Evolutionary conservation across 35 echinoderm and acorn worm genomes (phyloP).

Genomic region (Ophiothrix spiculata): DNA sequence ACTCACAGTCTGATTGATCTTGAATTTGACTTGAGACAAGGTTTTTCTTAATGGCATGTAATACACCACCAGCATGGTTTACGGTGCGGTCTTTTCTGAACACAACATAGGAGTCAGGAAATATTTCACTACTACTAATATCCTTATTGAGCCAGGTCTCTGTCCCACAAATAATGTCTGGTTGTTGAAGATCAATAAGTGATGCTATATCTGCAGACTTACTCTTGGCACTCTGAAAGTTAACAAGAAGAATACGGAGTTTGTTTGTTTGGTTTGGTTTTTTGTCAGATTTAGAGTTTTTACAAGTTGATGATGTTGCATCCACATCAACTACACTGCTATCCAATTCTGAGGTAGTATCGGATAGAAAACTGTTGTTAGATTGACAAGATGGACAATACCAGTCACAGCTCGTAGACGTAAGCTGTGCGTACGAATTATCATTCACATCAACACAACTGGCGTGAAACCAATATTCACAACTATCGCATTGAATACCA

Average conservation of each 20-base stretch:
- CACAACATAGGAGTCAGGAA: constrained; percentile 20
- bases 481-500: constrained; percentile 21
- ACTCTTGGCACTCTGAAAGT: constrained; percentile 30
- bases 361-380: neutral
- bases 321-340: neutral
- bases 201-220: constrained; percentile 2
- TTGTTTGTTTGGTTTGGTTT: neutral
- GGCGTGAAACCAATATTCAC: neutral
- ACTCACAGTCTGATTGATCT: too few species aligned
- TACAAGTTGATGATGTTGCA: neutral
- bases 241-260: constrained; percentile 17
- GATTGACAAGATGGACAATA: constrained; percentile 1
- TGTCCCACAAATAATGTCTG: constrained; percentile 40
- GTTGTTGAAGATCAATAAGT: constrained; percentile 10
- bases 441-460: neutral
- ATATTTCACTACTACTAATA: constrained; percentile 39
- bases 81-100: constrained; percentile 8
- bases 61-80: neutral
- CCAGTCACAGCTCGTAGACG: neutral
- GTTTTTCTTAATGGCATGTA: neutral
- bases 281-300: neutral
- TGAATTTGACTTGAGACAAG: too few species aligned
- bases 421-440: neutral
- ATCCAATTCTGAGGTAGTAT: neutral
- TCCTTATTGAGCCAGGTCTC: constrained; percentile 41